Conservation (phyloP, 2,113 vertebrate species). For the Lycaon pictus region DNA sequence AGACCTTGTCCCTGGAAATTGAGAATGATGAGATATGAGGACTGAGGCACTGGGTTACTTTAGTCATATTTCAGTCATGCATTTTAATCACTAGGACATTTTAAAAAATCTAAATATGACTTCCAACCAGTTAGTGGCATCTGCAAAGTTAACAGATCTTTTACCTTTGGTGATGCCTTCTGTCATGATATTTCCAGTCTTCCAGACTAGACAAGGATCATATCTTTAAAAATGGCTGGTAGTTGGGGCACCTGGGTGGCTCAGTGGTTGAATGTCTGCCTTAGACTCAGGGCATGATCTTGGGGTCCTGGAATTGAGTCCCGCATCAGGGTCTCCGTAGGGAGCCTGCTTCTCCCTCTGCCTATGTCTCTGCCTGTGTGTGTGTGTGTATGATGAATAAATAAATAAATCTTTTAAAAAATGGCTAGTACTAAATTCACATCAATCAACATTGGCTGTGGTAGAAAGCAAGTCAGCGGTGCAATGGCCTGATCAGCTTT, state of each 20-base stretch:
- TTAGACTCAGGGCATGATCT: too few species aligned
- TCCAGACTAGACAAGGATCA: background rate
- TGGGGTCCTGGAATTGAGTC: too few species aligned
- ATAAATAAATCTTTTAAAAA: background rate
- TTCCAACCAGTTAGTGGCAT: constrained; percentile 37
- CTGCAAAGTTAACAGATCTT: background rate
- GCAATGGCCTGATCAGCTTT: background rate
- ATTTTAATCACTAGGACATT: constrained; percentile 45
- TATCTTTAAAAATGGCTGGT: background rate
- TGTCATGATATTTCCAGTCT: background rate
- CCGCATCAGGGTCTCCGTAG: too few species aligned
- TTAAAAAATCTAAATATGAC: constrained; percentile 40
- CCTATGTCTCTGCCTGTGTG: too few species aligned
- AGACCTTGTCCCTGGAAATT: background rate
- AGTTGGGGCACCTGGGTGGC: too few species aligned
- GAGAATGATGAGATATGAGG: background rate
- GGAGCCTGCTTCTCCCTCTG: too few species aligned
- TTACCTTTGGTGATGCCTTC: background rate
- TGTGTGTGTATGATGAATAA: too few species aligned
- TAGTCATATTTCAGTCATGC: constrained; percentile 31
- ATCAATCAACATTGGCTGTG: background rate
- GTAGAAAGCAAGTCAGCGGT: background rate
- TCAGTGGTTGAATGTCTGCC: too few species aligned
- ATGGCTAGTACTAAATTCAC: background rate
- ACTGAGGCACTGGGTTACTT: background rate